Evolutionary conservation across 2,113 vertebrate genomes (phyloP).

Genomic region (Stigmatopora argus): DNA sequence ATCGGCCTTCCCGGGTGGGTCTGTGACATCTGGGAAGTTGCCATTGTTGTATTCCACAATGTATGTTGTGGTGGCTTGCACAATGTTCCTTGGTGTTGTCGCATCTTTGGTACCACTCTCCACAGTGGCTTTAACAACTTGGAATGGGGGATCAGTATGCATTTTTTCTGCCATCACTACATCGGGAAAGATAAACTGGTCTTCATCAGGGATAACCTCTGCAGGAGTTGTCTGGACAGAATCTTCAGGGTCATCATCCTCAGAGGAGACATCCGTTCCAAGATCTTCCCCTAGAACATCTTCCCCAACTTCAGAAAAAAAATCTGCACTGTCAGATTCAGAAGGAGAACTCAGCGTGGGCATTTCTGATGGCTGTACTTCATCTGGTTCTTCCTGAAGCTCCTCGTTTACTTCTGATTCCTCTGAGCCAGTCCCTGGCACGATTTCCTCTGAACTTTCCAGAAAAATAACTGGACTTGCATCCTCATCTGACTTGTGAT

Average conservation of each 20-base stretch:
- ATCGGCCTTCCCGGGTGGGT: conserved; percentile 3
- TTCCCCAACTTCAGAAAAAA: neutral
- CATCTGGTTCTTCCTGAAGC: conserved; percentile 1
- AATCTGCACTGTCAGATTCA: neutral
- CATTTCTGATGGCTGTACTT: conserved; percentile 1
- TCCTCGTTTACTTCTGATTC: neutral
- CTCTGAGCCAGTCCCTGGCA: conserved; percentile 2
- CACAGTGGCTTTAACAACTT: neutral
- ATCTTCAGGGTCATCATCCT: conserved; percentile 4
- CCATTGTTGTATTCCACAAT: conserved; percentile 56
- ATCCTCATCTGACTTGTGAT: conserved; percentile 15
- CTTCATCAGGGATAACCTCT: neutral
- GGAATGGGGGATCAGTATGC: conserved; percentile 8
- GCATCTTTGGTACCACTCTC: conserved; percentile 25
- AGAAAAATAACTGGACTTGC: conserved; percentile 13
- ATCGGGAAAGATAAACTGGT: neutral
- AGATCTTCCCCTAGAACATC: neutral
- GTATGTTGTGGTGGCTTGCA: conserved; percentile 17
- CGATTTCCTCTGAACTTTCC: conserved; percentile 24
- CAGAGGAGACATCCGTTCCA: neutral
- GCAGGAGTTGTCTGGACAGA: neutral
- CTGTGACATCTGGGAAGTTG: conserved; percentile 38
- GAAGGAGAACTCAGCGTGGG: neutral
- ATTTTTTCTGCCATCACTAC: neutral
- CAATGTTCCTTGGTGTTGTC: neutral